Conservation (phyloP, 2,888 invertebrate species). For the Operophtera brumata region DNA sequence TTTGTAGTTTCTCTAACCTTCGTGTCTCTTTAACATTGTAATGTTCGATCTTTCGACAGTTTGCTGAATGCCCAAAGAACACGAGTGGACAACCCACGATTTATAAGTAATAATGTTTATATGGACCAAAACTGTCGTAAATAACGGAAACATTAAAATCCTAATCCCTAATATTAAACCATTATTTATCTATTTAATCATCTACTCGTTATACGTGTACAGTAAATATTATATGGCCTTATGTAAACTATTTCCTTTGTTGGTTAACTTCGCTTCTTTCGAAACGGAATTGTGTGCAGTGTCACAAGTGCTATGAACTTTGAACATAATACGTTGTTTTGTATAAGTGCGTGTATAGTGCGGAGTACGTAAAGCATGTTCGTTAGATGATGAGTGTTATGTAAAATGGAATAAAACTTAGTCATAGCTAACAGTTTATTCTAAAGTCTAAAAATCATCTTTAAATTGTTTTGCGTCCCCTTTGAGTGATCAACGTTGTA, state of each 20-base stretch:
- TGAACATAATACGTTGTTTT: constrained; percentile 46
- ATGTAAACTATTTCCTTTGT: constrained; percentile 75
- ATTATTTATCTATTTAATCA: constrained; percentile 77
- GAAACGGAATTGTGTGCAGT: constrained; percentile 53
- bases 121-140: constrained; percentile 80
- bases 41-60: constrained; percentile 21
- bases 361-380: constrained; percentile 58
- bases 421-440: constrained; percentile 59
- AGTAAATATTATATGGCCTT: constrained; percentile 76
- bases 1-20: constrained; percentile 14
- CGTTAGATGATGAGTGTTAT: constrained; percentile 71
- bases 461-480: constrained; percentile 56
- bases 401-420: constrained; percentile 53
- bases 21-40: constrained; percentile 6
- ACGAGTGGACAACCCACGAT: constrained; percentile 57
- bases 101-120: constrained; percentile 77
- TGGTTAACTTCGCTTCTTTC: constrained; percentile 67
- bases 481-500: constrained; percentile 59
- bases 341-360: constrained; percentile 62
- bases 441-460: constrained; percentile 59
- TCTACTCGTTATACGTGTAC: constrained; percentile 79
- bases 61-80: constrained; percentile 60
- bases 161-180: constrained; percentile 74
- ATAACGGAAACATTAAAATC: constrained; percentile 74
- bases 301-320: constrained; percentile 51